These are phyloP conservation scores for Crambe crambe DNA, from an alignment of 37 sponge, comb jelly and placozoan genomes.

Conservation along the genomic window DNA sequence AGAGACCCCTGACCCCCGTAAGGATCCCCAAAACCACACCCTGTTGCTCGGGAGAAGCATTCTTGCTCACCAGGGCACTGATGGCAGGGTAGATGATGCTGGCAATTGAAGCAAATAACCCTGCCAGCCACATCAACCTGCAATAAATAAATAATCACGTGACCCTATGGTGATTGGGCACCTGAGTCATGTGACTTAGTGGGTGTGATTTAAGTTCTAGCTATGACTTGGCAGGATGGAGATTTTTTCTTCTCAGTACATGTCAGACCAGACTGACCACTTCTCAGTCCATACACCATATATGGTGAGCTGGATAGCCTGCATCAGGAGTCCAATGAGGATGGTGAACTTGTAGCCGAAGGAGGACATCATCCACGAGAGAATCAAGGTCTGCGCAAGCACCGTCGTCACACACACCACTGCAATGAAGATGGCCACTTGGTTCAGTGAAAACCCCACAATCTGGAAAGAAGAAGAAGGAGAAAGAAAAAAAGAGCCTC, in stretches of 20 bases:
- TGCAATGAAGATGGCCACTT: slow-evolving; percentile 84
- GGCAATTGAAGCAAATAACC: slow-evolving; percentile 71
- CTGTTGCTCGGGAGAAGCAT: slow-evolving; percentile 78
- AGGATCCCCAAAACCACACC: slow-evolving; percentile 85
- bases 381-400: slow-evolving; percentile 69
- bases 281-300: slow-evolving; percentile 69
- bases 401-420: slow-evolving; percentile 78
- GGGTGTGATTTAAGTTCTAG: neutral
- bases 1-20: slow-evolving; percentile 89
- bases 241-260: neutral
- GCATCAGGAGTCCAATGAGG: slow-evolving; percentile 71
- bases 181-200: neutral
- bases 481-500: slow-evolving; percentile 65
- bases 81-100: slow-evolving; percentile 89
- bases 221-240: no score
- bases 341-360: slow-evolving; percentile 77
- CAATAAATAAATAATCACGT: neutral
- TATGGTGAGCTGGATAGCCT: slow-evolving; percentile 75
- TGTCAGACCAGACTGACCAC: slow-evolving; percentile 42
- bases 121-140: slow-evolving; percentile 79
- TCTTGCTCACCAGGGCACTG: slow-evolving; percentile 78
- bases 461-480: slow-evolving; percentile 74
- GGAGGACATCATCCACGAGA: slow-evolving; percentile 48
- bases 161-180: neutral
- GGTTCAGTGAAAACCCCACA: slow-evolving; percentile 54